phyloP scores from a whole-genome alignment of 2,797 vertebrate species.

The Labroides dimidiatus region DNA sequence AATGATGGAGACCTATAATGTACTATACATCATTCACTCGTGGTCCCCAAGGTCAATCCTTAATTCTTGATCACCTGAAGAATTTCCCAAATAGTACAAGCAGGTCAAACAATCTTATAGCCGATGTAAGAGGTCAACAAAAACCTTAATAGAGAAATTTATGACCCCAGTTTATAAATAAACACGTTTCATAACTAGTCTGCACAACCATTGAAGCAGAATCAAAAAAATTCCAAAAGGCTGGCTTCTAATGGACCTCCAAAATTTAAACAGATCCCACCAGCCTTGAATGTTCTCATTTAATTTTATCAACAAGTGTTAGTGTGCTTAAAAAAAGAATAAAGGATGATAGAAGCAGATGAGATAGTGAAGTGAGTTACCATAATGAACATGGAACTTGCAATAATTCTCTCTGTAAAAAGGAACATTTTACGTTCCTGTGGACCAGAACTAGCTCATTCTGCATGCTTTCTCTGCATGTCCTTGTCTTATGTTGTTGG shows the following conservation, averaged over 20 bases:
- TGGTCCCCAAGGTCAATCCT: background rate
- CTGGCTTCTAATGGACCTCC: no score
- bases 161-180: background rate
- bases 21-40: no score
- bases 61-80: background rate
- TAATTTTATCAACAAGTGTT: no score
- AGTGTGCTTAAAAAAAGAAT: no score
- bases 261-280: background rate
- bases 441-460: no score
- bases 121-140: background rate
- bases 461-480: background rate
- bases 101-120: background rate
- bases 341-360: no score
- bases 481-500: background rate
- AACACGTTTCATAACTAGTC: background rate
- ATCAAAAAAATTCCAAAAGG: background rate
- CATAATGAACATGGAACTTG: background rate
- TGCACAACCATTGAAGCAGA: background rate
- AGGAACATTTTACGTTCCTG: no score
- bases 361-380: background rate
- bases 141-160: background rate
- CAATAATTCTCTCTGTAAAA: no score
- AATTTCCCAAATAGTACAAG: background rate
- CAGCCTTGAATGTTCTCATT: background rate
- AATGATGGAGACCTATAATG: background rate